A percentile compares a stretch with the other conserved stretches of the same genome.
These are phyloP conservation scores for Sinotaia quadrata DNA, from an alignment of 2,888 invertebrate species.

Conservation along the genomic window DNA sequence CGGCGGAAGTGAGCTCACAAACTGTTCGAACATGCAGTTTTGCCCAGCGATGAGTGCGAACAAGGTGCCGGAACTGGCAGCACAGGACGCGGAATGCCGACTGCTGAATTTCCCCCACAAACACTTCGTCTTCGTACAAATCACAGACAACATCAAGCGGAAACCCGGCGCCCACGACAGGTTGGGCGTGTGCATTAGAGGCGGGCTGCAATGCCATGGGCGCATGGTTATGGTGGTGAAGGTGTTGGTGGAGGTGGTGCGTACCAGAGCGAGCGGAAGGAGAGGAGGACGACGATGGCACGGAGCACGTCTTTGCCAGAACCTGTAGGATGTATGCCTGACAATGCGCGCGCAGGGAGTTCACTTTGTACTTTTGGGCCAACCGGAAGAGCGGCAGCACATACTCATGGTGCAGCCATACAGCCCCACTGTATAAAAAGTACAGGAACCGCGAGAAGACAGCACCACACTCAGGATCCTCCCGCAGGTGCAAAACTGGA, in stretches of 20 bases:
- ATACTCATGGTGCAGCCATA: constrained; percentile 66
- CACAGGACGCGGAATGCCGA: constrained; percentile 60
- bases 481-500: constrained; percentile 55
- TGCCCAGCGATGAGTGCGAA: constrained; percentile 53
- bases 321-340: constrained; percentile 63
- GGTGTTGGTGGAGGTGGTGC: constrained; percentile 2
- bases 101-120: constrained; percentile 51
- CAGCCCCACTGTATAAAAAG: constrained; percentile 68
- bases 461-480: constrained; percentile 60
- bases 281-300: constrained; percentile 14
- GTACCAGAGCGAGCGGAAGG: neutral
- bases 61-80: constrained; percentile 56
- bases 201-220: neutral
- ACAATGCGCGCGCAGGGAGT: constrained; percentile 63
- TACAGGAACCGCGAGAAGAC: constrained; percentile 68
- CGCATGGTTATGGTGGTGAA: constrained; percentile 14
- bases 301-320: constrained; percentile 42
- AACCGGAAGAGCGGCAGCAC: constrained; percentile 66
- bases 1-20: constrained; percentile 56
- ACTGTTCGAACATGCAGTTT: constrained; percentile 56
- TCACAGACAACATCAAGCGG: constrained; percentile 37
- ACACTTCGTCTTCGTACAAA: constrained; percentile 39
- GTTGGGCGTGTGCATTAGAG: constrained; percentile 36
- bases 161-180: constrained; percentile 37
- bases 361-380: constrained; percentile 66